Percentiles rank a stretch among this genome's conserved stretches.
Evolutionary conservation across 1,140 invertebrate species (phyloP).

Genomic region (Diorhabda sublineata): DNA sequence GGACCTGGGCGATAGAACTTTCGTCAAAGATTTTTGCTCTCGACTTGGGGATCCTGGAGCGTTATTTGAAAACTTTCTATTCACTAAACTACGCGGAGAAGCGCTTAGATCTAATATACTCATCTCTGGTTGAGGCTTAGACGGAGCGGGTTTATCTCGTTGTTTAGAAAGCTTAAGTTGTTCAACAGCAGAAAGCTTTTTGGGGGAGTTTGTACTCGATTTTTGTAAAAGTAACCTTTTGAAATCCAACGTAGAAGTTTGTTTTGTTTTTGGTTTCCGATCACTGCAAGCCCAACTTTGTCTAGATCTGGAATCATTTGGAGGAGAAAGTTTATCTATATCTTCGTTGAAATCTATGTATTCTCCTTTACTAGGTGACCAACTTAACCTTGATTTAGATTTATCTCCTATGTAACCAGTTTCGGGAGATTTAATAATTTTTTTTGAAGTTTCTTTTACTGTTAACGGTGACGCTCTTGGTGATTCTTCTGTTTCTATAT

Average conservation of each 20-base stretch:
- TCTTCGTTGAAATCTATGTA: constrained; percentile 40
- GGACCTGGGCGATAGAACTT: constrained; percentile 66
- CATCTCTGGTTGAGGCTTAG: constrained; percentile 47
- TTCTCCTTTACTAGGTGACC: constrained; percentile 52
- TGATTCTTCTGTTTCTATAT: constrained; percentile 56
- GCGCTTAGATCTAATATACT: constrained; percentile 62
- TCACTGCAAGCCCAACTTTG: constrained; percentile 52
- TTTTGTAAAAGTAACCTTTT: constrained; percentile 73
- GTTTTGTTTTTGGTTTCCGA: constrained; percentile 43
- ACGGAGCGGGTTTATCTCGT: constrained; percentile 40
- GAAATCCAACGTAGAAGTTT: constrained; percentile 74
- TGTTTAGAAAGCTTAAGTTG: constrained; percentile 70
- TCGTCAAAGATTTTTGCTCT: constrained; percentile 54
- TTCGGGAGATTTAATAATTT: constrained; percentile 51
- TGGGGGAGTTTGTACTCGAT: constrained; percentile 51
- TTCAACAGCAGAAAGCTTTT: constrained; percentile 76
- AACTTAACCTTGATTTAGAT: constrained; percentile 47
- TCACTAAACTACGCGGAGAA: constrained; percentile 61
- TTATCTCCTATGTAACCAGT: constrained; percentile 55
- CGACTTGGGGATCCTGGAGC: constrained; percentile 51
- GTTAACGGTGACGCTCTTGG: constrained; percentile 54
- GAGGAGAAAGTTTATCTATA: constrained; percentile 37
- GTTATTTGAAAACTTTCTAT: constrained; percentile 55
- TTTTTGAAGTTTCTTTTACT: constrained; percentile 49
- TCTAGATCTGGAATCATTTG: constrained; percentile 37